These are phyloP conservation scores for Tetraneura akinire DNA, from an alignment of 1,140 invertebrate species.

Conservation along the genomic window DNA sequence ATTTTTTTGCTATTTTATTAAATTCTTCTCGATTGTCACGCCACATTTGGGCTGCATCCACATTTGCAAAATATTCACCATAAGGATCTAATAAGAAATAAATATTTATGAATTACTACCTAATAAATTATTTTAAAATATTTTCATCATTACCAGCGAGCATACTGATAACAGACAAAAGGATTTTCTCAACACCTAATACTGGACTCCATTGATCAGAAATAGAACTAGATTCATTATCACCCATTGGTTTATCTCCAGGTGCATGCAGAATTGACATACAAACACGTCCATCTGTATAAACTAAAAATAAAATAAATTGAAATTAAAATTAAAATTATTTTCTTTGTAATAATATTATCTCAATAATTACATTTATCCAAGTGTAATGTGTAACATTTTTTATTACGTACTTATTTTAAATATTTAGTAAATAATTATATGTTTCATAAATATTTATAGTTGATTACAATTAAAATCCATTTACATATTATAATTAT, in stretches of 20 bases:
- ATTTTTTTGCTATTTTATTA: slow-evolving; percentile 85
- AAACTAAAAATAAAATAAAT: no score
- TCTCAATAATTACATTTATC: no score
- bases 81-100: slow-evolving; percentile 82
- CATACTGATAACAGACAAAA: slow-evolving; percentile 98
- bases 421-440: no score
- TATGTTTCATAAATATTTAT: no score
- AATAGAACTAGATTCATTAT: slow-evolving; percentile 96
- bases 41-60: slow-evolving; percentile 99
- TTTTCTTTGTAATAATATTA: no score
- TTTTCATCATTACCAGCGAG: slow-evolving; percentile 71
- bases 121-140: neutral
- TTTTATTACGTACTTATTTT: no score
- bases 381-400: no score
- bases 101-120: neutral
- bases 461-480: no score
- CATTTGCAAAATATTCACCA: slow-evolving; percentile 98
- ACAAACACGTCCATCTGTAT: slow-evolving; percentile 95
- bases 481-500: no score
- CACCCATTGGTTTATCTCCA: slow-evolving; percentile 99
- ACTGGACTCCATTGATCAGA: slow-evolving; percentile 98
- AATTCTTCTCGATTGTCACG: slow-evolving; percentile 92
- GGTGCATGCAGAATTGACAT: slow-evolving; percentile 99
- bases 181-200: slow-evolving; percentile 98
- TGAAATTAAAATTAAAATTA: no score